Percentiles rank a stretch among this genome's conserved stretches.
Evolutionary conservation across 2,113 vertebrate species (phyloP).

Genomic region (Seriola quinqueradiata): DNA sequence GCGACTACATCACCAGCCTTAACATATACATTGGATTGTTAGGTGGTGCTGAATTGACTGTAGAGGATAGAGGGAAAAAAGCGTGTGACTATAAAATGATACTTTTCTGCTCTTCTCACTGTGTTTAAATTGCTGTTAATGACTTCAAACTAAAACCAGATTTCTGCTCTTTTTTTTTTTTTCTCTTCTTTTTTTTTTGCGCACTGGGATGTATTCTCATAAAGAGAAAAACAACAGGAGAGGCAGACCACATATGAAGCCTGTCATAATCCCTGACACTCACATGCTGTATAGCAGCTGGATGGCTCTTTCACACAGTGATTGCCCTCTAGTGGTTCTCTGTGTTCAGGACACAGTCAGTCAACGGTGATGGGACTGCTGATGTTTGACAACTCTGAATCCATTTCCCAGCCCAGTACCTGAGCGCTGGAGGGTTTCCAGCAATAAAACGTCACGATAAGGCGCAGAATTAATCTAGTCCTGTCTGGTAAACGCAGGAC

Average conservation of each 20-base stretch:
- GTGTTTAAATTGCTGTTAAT: background rate
- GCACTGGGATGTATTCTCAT: background rate
- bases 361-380: background rate
- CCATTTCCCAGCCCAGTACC: background rate
- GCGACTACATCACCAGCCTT: background rate
- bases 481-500: background rate
- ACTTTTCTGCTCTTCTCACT: background rate
- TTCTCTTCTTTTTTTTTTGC: background rate
- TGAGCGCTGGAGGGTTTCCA: background rate
- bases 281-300: background rate
- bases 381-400: conserved; percentile 21
- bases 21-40: background rate
- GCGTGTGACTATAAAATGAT: background rate
- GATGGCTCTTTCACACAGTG: conserved; percentile 37
- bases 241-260: background rate
- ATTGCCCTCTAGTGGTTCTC: conserved; percentile 78
- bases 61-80: background rate
- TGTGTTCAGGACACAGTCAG: conserved; percentile 21
- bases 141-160: background rate
- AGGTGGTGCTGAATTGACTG: no score
- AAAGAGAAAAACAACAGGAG: background rate
- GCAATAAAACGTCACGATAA: background rate
- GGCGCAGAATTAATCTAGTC: background rate
- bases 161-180: conserved; percentile 4
- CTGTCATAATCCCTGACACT: conserved; percentile 14